Evolutionary conservation across 1,140 invertebrate genomes (phyloP).

Genomic region (Hylyphantes graminicola): DNA sequence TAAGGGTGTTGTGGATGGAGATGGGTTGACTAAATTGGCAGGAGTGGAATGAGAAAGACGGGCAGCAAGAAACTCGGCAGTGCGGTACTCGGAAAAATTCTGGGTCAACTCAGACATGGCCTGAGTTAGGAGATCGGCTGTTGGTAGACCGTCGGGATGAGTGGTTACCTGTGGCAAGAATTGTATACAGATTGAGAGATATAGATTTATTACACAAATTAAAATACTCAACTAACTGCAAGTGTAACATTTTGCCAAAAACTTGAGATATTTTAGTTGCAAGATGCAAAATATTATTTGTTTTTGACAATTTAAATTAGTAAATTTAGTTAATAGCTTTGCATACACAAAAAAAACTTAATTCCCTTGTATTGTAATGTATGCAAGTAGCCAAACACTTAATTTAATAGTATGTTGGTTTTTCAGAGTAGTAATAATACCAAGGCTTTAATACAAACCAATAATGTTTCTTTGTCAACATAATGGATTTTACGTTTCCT

Average conservation of each 20-base stretch:
- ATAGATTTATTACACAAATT: background rate
- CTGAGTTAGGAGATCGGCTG: constrained; percentile 69
- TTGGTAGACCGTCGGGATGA: constrained; percentile 63
- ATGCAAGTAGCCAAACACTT: background rate
- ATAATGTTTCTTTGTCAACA: constrained; percentile 50
- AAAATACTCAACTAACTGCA: no score
- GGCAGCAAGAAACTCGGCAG: constrained; percentile 59
- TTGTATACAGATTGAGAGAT: background rate
- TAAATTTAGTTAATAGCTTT: no score
- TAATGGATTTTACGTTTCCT: constrained; percentile 54
- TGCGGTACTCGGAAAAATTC: constrained; percentile 64
- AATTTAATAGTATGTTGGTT: no score
- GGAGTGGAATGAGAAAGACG: constrained; percentile 61
- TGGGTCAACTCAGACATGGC: constrained; percentile 70
- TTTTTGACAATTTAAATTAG: no score
- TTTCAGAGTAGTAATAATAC: no score
- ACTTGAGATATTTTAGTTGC: no score
- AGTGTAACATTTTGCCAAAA: no score
- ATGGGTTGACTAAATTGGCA: constrained; percentile 63
- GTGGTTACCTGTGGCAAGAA: constrained; percentile 18
- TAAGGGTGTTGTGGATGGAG: constrained; percentile 59
- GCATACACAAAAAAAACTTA: no score
- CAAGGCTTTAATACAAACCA: constrained; percentile 38
- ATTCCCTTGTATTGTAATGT: no score
- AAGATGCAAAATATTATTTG: no score